Percentiles rank a stretch among this genome's conserved stretches.
These are phyloP conservation scores for Pipra filicauda DNA, from an alignment of 2,113 vertebrate genomes.

Conservation along the genomic window DNA sequence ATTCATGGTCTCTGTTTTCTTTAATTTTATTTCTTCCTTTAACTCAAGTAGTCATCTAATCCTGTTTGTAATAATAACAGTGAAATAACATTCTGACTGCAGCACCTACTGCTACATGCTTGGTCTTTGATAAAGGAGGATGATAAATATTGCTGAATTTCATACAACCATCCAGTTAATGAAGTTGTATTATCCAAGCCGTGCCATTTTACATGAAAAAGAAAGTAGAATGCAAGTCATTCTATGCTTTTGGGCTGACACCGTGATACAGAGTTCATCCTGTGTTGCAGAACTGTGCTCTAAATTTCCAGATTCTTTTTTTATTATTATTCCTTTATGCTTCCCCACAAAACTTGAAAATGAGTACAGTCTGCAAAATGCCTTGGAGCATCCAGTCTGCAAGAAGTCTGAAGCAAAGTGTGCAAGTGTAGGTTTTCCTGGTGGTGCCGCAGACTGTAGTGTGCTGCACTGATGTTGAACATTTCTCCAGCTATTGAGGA, in stretches of 20 bases:
- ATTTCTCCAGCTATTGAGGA: not conserved
- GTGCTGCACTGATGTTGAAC: not conserved
- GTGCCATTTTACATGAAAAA: not conserved
- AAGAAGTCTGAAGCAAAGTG: not conserved
- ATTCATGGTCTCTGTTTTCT: not conserved
- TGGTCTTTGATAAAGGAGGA: not conserved
- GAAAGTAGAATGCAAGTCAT: not conserved
- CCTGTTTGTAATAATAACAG: not conserved
- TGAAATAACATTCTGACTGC: not conserved
- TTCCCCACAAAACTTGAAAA: not conserved
- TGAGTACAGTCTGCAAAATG: not conserved
- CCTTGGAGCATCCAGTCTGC: not conserved
- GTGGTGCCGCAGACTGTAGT: not conserved
- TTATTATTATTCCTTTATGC: not conserved
- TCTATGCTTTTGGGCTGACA: not conserved
- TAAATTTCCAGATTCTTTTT: not conserved
- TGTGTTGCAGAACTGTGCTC: accelerated
- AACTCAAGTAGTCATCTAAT: not conserved
- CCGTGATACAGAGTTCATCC: not conserved
- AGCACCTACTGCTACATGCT: not conserved
- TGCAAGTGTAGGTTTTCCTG: not conserved
- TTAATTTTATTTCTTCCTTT: not conserved
- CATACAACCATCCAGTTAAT: not conserved
- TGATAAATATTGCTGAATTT: not conserved
- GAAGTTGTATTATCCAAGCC: not conserved